Percentiles rank a stretch among this genome's conserved stretches.
Conservation (phyloP, 2,888 invertebrate genomes). For the Arge pagana region DNA sequence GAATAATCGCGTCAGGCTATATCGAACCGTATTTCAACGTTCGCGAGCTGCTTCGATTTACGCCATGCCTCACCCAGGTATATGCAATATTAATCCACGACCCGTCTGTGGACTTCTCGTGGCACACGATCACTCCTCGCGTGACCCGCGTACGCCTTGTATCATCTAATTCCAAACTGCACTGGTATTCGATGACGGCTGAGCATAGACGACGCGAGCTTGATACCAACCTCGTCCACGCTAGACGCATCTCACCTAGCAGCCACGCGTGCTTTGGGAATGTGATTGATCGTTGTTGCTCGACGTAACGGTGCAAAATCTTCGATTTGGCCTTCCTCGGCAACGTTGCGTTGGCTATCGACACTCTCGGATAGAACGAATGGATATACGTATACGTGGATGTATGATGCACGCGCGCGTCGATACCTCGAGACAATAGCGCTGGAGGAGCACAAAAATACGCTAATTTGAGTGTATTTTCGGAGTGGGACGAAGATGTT, state of each 20-base stretch:
- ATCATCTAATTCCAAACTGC: conserved; percentile 44
- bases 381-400: no score
- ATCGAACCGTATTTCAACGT: conserved; percentile 18
- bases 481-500: no score
- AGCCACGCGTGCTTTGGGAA: no score
- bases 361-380: no score
- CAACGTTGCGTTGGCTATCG: no score
- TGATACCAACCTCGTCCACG: background rate
- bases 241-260: background rate
- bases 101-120: conserved; percentile 39
- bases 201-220: conserved; percentile 44
- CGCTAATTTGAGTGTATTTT: no score
- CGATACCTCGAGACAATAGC: no score
- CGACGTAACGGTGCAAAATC: no score
- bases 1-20: conserved; percentile 36
- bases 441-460: no score
- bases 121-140: conserved; percentile 42
- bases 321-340: no score
- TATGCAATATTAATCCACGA: conserved; percentile 21
- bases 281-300: no score
- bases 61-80: conserved; percentile 14
- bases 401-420: no score
- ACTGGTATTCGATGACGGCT: conserved; percentile 52
- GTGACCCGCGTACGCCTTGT: conserved; percentile 41
- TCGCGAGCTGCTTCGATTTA: conserved; percentile 13